These are phyloP conservation scores for Dascillus cervinus DNA, from an alignment of 2,888 invertebrate genomes.

Conservation along the genomic window DNA sequence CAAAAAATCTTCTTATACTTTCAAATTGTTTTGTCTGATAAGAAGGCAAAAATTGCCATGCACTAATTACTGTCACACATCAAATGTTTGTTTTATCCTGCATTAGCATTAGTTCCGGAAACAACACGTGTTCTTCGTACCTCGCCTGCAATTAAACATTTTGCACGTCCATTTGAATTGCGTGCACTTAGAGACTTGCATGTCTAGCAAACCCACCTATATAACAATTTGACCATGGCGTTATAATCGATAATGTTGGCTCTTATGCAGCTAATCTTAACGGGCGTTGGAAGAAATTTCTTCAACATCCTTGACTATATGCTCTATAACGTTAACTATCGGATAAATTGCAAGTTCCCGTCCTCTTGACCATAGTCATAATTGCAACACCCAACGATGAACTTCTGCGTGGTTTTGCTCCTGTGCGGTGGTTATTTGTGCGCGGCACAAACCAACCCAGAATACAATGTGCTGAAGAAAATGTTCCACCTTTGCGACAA, in stretches of 20 bases:
- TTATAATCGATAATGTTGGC: too few relatives aligned
- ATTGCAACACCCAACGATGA: neutral
- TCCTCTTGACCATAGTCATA: slow-evolving; percentile 6
- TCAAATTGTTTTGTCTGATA: too few relatives aligned
- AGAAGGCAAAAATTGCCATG: too few relatives aligned
- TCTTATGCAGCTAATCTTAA: too few relatives aligned
- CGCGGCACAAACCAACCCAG: slow-evolving; percentile 24
- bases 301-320: too few relatives aligned
- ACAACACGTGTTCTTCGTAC: slow-evolving; percentile 1
- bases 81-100: too few relatives aligned
- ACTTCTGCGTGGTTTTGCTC: neutral
- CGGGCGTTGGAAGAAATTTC: too few relatives aligned
- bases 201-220: slow-evolving; percentile 5
- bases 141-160: neutral
- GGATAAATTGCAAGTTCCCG: slow-evolving; percentile 6
- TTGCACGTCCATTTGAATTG: neutral
- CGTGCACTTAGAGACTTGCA: slow-evolving; percentile 2
- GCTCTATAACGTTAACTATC: slow-evolving; percentile 10
- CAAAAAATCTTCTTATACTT: too few relatives aligned
- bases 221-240: slow-evolving; percentile 7
- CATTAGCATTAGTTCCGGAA: neutral
- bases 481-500: slow-evolving; percentile 56
- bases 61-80: too few relatives aligned
- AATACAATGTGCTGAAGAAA: slow-evolving; percentile 47
- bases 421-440: neutral